Percentiles rank a stretch among this genome's conserved stretches.
phyloP scores from a whole-genome alignment of 2,888 invertebrate genomes.

The Embidobia sp. region DNA sequence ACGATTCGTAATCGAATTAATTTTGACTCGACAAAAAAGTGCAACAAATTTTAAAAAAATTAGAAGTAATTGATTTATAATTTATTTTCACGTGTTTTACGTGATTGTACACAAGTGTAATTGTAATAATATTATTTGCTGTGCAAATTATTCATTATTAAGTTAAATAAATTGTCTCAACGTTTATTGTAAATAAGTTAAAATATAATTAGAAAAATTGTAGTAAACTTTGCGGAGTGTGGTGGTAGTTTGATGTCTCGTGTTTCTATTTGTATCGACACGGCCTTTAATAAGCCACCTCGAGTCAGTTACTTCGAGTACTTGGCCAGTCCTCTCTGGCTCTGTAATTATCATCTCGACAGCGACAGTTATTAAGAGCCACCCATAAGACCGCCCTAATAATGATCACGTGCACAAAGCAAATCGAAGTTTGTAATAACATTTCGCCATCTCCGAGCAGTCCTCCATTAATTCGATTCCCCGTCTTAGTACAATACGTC shows the following conservation, averaged over 20 bases:
- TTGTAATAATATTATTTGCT: too few relatives aligned
- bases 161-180: too few relatives aligned
- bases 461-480: conserved; percentile 1
- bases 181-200: neutral
- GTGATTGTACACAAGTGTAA: too few relatives aligned
- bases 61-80: too few relatives aligned
- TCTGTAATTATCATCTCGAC: conserved; percentile 71
- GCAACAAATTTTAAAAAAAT: too few relatives aligned
- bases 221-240: neutral
- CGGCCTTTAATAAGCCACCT: conserved; percentile 69
- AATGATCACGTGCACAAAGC: conserved; percentile 46
- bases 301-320: conserved; percentile 68
- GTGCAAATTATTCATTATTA: too few relatives aligned
- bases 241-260: conserved; percentile 35
- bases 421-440: conserved; percentile 26
- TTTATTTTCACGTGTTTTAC: too few relatives aligned
- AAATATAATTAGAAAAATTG: neutral
- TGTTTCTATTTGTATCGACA: conserved; percentile 63
- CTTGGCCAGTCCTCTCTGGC: conserved; percentile 61
- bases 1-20: too few relatives aligned
- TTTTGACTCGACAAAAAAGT: too few relatives aligned
- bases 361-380: conserved; percentile 66
- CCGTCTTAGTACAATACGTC: conserved; percentile 51
- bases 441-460: neutral
- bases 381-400: conserved; percentile 26